A percentile compares a stretch with the other conserved stretches of the same genome.
Evolutionary conservation across 2,888 invertebrate genomes (phyloP).

Genomic region (Ommatoiulus sabulosus): DNA sequence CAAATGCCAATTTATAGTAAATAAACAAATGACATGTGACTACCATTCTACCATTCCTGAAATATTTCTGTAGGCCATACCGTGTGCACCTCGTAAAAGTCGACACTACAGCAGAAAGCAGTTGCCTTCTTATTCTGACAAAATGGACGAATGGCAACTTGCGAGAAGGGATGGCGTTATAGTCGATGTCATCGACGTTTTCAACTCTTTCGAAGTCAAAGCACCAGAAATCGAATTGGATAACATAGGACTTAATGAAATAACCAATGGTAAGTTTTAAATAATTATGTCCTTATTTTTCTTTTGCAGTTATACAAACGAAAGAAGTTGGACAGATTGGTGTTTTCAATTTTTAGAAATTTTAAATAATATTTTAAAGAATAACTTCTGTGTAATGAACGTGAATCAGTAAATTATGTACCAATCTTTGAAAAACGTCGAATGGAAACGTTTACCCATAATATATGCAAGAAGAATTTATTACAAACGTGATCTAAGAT

Average conservation of each 20-base stretch:
- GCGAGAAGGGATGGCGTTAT: slow-evolving; percentile 64
- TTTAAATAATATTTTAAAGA: no score
- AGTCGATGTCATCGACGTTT: slow-evolving; percentile 78
- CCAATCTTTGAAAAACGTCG: no score
- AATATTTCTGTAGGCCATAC: not conserved
- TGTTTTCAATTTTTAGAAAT: no score
- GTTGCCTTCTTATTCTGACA: slow-evolving; percentile 52
- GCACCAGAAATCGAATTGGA: slow-evolving; percentile 78
- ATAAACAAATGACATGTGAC: not conserved
- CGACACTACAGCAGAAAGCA: slow-evolving; percentile 57
- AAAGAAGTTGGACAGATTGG: no score
- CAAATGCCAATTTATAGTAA: not conserved
- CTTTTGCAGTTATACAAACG: no score
- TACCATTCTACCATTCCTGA: not conserved
- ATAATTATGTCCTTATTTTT: no score
- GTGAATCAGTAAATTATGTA: no score
- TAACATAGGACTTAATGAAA: not conserved
- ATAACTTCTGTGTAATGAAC: no score
- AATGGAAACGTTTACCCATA: no score
- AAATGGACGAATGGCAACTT: not conserved
- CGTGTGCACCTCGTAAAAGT: slow-evolving; percentile 56
- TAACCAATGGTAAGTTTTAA: not conserved
- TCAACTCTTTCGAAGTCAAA: slow-evolving; percentile 83
- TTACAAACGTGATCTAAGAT: no score
- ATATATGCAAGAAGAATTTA: no score